A percentile compares a stretch with the other conserved stretches of the same genome.
Conservation (phyloP, 2,797 vertebrate species). For the Falco peregrinus region DNA sequence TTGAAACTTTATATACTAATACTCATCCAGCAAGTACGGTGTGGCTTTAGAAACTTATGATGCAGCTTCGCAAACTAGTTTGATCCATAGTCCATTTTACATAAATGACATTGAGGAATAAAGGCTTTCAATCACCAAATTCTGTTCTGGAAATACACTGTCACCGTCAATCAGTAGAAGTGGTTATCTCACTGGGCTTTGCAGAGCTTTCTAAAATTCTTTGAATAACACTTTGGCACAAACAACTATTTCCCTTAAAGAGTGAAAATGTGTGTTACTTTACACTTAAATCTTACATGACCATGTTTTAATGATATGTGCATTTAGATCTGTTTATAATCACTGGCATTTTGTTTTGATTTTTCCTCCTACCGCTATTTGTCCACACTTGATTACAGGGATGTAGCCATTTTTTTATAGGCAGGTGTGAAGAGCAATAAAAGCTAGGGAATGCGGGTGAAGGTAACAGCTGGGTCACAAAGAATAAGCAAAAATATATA, state of each 20-base stretch:
- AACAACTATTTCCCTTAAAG: conserved; percentile 4
- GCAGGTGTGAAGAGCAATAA: too few relatives aligned
- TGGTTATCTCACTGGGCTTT: background rate
- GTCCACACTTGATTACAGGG: too few relatives aligned
- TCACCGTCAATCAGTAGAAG: conserved; percentile 2
- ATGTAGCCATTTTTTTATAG: too few relatives aligned
- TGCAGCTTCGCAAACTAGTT: fast-evolving
- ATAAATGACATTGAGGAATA: background rate
- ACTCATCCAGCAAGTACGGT: background rate
- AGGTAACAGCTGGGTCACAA: too few relatives aligned
- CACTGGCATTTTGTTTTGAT: too few relatives aligned
- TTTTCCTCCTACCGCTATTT: too few relatives aligned
- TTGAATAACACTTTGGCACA: background rate
- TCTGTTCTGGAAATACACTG: background rate
- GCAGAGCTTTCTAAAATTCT: background rate
- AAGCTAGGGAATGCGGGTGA: too few relatives aligned
- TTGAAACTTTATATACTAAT: background rate
- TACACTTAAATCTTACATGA: too few relatives aligned
- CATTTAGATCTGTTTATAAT: too few relatives aligned
- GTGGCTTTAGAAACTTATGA: background rate
- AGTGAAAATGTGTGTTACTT: background rate
- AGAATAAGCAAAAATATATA: too few relatives aligned
- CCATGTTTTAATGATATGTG: too few relatives aligned
- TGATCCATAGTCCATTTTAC: background rate
- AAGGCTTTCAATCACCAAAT: background rate